These are phyloP conservation scores for Hypsibius dujardini DNA, from an alignment of 1,140 invertebrate genomes.

Conservation along the genomic window DNA sequence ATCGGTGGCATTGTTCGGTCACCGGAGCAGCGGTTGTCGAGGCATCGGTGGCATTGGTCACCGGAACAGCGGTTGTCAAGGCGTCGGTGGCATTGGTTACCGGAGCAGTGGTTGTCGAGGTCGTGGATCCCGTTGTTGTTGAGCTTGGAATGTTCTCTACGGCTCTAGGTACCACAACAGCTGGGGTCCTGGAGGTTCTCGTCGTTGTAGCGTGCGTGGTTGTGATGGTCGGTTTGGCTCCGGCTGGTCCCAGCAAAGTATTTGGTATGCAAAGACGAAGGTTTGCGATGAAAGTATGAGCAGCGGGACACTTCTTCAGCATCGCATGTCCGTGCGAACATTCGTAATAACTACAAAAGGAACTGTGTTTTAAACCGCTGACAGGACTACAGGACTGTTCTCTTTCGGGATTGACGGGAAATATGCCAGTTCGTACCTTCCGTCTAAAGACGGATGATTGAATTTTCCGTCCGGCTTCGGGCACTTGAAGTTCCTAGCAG, in stretches of 20 bases:
- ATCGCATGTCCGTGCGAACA: neutral
- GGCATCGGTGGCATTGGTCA: neutral
- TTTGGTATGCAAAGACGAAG: neutral
- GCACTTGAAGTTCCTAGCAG: conserved; percentile 4
- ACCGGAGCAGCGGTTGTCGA: neutral
- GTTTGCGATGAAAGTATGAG: neutral
- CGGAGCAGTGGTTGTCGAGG: neutral
- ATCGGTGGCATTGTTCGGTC: neutral
- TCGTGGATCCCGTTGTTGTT: neutral
- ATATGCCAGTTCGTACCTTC: no score
- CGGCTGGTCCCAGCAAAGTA: neutral
- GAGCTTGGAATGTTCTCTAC: neutral
- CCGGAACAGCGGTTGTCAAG: neutral
- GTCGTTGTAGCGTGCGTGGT: neutral
- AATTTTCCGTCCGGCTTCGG: neutral
- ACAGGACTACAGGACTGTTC: no score
- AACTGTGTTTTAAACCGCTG: neutral
- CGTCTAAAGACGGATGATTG: neutral
- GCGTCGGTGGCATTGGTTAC: neutral
- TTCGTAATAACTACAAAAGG: neutral
- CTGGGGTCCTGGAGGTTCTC: neutral
- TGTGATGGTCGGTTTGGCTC: neutral
- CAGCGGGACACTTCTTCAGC: neutral
- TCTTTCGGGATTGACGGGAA: no score
- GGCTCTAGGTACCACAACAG: neutral